Evolutionary conservation across 2,113 vertebrate genomes (phyloP), one percentile per base, ranked within the genome.

Genomic region (Antennarius striatus): DNA sequence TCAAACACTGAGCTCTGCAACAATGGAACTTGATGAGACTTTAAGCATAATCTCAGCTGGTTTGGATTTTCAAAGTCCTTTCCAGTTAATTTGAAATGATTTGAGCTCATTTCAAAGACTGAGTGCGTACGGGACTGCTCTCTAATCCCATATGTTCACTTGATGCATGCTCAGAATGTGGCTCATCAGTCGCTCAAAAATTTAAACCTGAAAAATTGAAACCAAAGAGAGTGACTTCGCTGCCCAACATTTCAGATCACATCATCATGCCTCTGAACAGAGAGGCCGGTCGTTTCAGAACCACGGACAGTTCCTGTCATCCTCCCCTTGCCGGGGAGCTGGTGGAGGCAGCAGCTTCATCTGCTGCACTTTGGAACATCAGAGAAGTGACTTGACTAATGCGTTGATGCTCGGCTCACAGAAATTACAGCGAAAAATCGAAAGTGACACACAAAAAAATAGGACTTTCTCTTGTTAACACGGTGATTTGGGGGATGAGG

Each of bases 261-360:
- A 75, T 65, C 16, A 63, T 61, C 54, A 40, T 51, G 40, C 59
- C 76, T 65, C 56, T 28, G 82, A 81, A 85, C 72, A 84, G 82
- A 87, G 80, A 63, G 69, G 71, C 74, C 65, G 79, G 73, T 63
- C 71, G 65, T 73, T 88, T 86, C 75, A 88, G 88, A 75, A 87
- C 88, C 87, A 71, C 47, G 83, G 88, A 90, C 79, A 91, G 90
- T 75, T 88, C 81, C 83, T 63, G 63, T 83, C 75, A 64, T 67
- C 76, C 47, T 54, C 42, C 59, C 54, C 4, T 30, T 75, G 75
- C 75, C 28, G 71, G 70, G 74, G 70, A 57, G n/a, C 56, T 61
- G 79, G 62, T 73, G 56, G 11, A 12, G 8, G 42, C 42, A 11
- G 42, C 42, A 11, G 69, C 43, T 68, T 78, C 46, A 84, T 86